These are phyloP conservation scores for Trissoscelio sp. DNA, from an alignment of 2,888 invertebrate genomes.

Conservation along the genomic window DNA sequence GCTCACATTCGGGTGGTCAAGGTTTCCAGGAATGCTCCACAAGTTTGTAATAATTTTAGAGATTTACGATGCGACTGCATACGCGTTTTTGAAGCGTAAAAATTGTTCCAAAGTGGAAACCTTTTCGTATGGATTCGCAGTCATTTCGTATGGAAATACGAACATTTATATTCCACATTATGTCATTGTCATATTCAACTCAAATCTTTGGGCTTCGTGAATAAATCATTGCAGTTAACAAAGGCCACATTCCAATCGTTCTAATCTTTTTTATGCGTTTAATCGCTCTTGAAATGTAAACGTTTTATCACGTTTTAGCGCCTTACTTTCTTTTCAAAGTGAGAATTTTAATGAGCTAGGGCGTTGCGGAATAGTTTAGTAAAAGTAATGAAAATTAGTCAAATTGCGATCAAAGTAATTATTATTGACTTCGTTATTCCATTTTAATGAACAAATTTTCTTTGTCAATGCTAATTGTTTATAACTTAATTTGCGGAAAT, in stretches of 20 bases:
- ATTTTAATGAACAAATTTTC: not conserved
- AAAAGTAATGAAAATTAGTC: not conserved
- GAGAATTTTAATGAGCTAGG: slow-evolving; percentile 4
- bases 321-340: slow-evolving; percentile 25
- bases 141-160: slow-evolving; percentile 46
- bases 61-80: slow-evolving; percentile 3
- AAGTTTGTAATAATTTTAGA: slow-evolving; percentile 23
- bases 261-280: slow-evolving; percentile 58
- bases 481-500: not conserved
- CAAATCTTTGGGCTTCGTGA: slow-evolving; percentile 56
- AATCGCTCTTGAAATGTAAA: slow-evolving; percentile 49
- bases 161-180: slow-evolving; percentile 57
- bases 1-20: slow-evolving; percentile 35
- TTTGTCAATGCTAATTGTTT: not conserved
- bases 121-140: slow-evolving; percentile 22
- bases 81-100: not conserved
- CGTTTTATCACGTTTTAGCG: slow-evolving; percentile 33
- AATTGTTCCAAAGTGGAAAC: slow-evolving; percentile 1
- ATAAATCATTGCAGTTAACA: slow-evolving; percentile 56
- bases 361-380: slow-evolving; percentile 2
- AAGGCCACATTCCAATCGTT: slow-evolving; percentile 58
- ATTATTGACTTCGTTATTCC: not conserved
- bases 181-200: slow-evolving; percentile 59
- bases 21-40: slow-evolving; percentile 25
- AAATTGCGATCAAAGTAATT: not conserved